Percentiles rank a stretch among this genome's conserved stretches.
phyloP scores from a whole-genome alignment of 2,888 invertebrate species.

The Cremastinae sp. region DNA sequence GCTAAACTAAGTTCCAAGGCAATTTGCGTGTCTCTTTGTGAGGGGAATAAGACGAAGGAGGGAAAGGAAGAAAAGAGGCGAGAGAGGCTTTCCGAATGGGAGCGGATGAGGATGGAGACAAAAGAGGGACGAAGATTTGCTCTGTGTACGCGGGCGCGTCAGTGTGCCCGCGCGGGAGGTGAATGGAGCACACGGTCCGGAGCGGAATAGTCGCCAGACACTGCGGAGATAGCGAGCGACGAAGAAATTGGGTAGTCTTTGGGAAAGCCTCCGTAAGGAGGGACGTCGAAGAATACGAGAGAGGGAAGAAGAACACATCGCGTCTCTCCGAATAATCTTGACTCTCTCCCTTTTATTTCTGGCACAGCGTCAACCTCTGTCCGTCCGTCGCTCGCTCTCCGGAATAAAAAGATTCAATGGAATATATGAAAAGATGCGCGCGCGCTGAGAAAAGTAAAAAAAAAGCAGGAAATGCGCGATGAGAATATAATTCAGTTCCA shows the following conservation, averaged over 20 bases:
- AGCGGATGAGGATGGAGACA: slow-evolving; percentile 21
- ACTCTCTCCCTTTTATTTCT: slow-evolving; percentile 51
- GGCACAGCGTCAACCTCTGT: neutral
- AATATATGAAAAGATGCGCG: neutral
- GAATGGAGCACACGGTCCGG: slow-evolving; percentile 1
- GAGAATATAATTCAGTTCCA: too few relatives aligned
- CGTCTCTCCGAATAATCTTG: slow-evolving; percentile 70
- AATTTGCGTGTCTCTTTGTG: slow-evolving; percentile 79
- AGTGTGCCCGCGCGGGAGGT: neutral
- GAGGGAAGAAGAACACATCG: slow-evolving; percentile 67
- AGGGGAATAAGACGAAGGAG: slow-evolving; percentile 62
- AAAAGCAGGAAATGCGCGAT: too few relatives aligned
- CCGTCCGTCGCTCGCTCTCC: slow-evolving; percentile 34
- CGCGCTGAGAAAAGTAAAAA: too few relatives aligned
- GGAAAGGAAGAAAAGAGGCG: slow-evolving; percentile 42
- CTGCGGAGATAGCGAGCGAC: slow-evolving; percentile 40
- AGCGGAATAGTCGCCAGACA: slow-evolving; percentile 31
- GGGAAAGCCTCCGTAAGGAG: slow-evolving; percentile 35
- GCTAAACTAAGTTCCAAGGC: slow-evolving; percentile 79
- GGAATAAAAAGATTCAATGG: neutral
- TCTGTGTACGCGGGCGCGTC: neutral
- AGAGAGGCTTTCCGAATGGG: slow-evolving; percentile 53
- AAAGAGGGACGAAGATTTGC: slow-evolving; percentile 11
- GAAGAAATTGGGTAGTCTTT: slow-evolving; percentile 51
- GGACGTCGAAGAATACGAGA: slow-evolving; percentile 14